Evolutionary conservation across 1,140 invertebrate species (phyloP), one percentile per base, ranked within the genome.

Genomic region (Zaprionus nigranus): DNA sequence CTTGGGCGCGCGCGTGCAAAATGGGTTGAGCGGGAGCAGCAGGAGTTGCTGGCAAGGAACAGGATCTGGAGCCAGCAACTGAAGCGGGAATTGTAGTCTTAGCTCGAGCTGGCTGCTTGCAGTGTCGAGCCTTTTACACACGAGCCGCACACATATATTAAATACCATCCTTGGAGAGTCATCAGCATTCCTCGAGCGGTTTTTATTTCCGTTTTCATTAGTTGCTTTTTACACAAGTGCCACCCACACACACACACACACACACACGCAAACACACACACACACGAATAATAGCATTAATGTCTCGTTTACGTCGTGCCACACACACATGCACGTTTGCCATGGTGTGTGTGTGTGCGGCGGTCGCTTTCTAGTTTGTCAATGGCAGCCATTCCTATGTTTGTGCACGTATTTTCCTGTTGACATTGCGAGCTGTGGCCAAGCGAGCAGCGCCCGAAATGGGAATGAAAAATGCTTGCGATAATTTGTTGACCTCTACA

Each of bases 191-290:
- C 88, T 91, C 76, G 83, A 87, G 88, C 83, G 76, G 76, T 91
- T 91, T 91, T 91, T 91, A 81, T 82, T 84, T 84, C 71, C 88
- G 88, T 88, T 91, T 91, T 91, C 87, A 91, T 81, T 87, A 91
- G 86, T 90, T 87, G 82, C 87, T 90, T 90, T 86, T 90, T 90
- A 90, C 85, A 88, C 85, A 90, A 88, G 84, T 82, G 85, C 82
- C 54, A 58, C 75, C 68, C 84, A 75, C 78, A 71, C 80, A 75
- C 61, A 63, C 70, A 78, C 67, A 75, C 62, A 71, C 30, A 62
- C 40, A 58, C 30, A 64, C 40, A 58, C 65, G 24, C 24, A 0
- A 24, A 66, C 17, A 62, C 49, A 40, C 63, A 63, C 64, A 56
- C 53, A 43, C 12, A 59, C 61, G 80, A 75, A 87, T 88, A 88